Evolutionary conservation across 2,113 vertebrate genomes (phyloP).

Genomic region (Turdus rufiventris): DNA sequence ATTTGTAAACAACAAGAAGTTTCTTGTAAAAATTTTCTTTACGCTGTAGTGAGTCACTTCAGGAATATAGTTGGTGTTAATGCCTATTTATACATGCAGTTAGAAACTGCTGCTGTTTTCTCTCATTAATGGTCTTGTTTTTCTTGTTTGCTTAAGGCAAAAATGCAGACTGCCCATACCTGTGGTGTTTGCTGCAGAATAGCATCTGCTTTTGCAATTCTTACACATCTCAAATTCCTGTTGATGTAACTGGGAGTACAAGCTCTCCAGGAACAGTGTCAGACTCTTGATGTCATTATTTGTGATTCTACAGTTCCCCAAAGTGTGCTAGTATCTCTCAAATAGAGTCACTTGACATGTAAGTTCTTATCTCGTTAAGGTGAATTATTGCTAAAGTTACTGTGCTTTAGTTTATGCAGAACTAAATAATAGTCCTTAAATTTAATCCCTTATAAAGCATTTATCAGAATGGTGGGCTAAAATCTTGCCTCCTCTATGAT

Average conservation of each 20-base stretch:
- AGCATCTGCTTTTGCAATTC: constrained; percentile 51
- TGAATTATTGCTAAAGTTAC: not conserved
- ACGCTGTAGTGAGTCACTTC: not conserved
- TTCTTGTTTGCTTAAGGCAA: constrained; percentile 65
- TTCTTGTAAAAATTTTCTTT: constrained; percentile 31
- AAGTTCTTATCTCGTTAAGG: constrained; percentile 46
- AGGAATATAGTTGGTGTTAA: constrained; percentile 7
- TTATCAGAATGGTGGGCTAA: not conserved
- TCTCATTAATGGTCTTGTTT: constrained; percentile 54
- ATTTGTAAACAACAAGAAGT: not conserved
- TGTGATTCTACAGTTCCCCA: not conserved
- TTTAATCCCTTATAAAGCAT: not conserved
- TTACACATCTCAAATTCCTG: not conserved
- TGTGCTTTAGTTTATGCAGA: not conserved
- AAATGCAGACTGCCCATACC: constrained; percentile 60
- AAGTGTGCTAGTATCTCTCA: not conserved
- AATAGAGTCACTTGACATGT: not conserved
- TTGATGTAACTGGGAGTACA: not conserved
- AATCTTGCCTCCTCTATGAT: not conserved
- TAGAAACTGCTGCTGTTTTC: constrained; percentile 43
- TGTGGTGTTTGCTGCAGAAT: constrained; percentile 35
- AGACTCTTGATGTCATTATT: not conserved
- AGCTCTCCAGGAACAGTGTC: not conserved
- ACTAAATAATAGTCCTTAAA: not conserved
- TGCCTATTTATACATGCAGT: constrained; percentile 51